Evolutionary conservation across 30 jellyfish, hydroid and myxozoan species (phyloP), one percentile per base, ranked within the genome.

Genomic region (Rhopilema esculentum): DNA sequence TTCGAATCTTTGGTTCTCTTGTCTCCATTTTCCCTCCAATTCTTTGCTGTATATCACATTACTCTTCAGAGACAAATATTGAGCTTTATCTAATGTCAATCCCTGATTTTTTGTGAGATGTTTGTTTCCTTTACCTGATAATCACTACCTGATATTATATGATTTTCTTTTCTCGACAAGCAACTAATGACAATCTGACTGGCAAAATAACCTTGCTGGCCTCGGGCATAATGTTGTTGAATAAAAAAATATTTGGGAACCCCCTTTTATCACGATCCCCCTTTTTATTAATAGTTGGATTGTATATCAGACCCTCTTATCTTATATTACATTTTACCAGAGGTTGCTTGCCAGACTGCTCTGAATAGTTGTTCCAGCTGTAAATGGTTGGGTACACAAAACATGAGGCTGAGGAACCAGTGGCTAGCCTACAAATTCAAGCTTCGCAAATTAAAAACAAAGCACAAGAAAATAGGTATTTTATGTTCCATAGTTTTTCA

Each of bases 281-380:
- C 57, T 40, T 40, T 40, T 40, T 40, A 40, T 40, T 40, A 40
- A 40, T 40, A 40, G 57, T 40, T 40, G 57, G 57, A 40, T 40
- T 40, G 57, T 40, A 40, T 40, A 40, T 40, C 57, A 40, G 57
- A 40, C 57, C 57, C 57, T 40, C 57, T 40, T 40, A 40, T 40
- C 57, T 40, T 40, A 40, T 40, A 40, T 40, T 40, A 40, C 57
- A 40, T 40, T 40, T 2, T 40, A 40, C 57, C 57, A 40, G 57
- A 65, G 1, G 75, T 65, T 65, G 75, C 75, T 65, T 65, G 75
- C 75, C 75, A 65, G 75, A 65, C 75, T 65, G 75, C 57, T 40
- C 57, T 40, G 57, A 40, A 12, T 21, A 20, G 75, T 65, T 65
- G 75, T 65, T 65, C 75, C 75, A 65, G 75, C 75, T 65, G 75